A percentile compares a stretch with the other conserved stretches of the same genome.
These are phyloP conservation scores for Tachuris rubrigastra DNA, from an alignment of 2,113 vertebrate genomes.

Conservation along the genomic window DNA sequence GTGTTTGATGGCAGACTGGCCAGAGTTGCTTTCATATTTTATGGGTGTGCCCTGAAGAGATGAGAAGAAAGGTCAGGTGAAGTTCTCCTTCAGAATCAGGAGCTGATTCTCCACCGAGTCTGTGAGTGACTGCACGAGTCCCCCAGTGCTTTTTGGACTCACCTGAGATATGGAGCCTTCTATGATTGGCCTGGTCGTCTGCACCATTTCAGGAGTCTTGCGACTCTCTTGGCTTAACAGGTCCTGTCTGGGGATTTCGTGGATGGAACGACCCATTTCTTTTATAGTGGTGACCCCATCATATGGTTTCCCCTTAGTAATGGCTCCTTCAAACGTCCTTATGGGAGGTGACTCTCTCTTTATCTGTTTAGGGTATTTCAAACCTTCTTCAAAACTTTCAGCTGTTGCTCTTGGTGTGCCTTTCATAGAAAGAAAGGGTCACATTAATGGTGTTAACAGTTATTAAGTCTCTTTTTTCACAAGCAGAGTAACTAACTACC, in stretches of 20 bases:
- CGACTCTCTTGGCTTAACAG: slow-evolving; percentile 85
- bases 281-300: slow-evolving; percentile 96
- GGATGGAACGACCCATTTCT: slow-evolving; percentile 97
- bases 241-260: slow-evolving; percentile 96
- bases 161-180: slow-evolving; percentile 96
- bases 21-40: slow-evolving; percentile 83
- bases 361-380: slow-evolving; percentile 95
- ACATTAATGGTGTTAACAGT: background rate
- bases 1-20: slow-evolving; percentile 93
- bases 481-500: background rate
- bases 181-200: slow-evolving; percentile 77
- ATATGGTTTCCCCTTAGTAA: slow-evolving; percentile 94
- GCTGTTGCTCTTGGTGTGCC: slow-evolving; percentile 91
- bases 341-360: slow-evolving; percentile 94
- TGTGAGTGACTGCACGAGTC: background rate
- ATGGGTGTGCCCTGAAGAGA: slow-evolving; percentile 85
- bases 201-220: slow-evolving; percentile 89
- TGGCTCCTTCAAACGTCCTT: slow-evolving; percentile 91
- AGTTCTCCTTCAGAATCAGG: background rate
- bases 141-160: background rate
- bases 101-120: background rate
- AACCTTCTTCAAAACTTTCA: slow-evolving; percentile 90
- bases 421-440: slow-evolving; percentile 46
- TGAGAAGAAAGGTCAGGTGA: background rate
- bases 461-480: background rate